Evolutionary conservation across 2,113 vertebrate genomes (phyloP).

Genomic region (Gallinago jamesoni): DNA sequence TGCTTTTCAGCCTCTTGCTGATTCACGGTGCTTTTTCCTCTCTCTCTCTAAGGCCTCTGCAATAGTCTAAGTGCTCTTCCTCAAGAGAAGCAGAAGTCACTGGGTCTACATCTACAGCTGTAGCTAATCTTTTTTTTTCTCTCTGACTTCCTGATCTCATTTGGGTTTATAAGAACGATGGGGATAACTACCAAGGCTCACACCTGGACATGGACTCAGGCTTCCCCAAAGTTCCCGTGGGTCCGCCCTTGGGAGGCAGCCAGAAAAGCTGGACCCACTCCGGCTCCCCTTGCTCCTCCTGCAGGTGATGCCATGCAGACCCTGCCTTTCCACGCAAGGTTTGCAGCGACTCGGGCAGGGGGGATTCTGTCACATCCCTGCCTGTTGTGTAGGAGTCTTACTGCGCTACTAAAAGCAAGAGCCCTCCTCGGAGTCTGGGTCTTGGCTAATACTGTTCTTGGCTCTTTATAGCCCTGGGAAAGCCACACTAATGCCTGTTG

Average conservation of each 20-base stretch:
- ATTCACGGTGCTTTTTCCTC: neutral
- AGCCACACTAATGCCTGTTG: neutral
- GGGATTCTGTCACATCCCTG: neutral
- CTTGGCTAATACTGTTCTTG: neutral
- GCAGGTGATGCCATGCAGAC: neutral
- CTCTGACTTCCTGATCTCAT: neutral
- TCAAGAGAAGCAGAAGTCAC: neutral
- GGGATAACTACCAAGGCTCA: neutral
- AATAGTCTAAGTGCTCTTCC: neutral
- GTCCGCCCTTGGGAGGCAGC: neutral
- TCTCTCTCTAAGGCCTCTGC: neutral
- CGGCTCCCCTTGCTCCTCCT: neutral
- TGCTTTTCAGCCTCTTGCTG: neutral
- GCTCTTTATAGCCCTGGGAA: neutral
- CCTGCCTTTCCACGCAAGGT: neutral
- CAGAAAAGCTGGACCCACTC: neutral
- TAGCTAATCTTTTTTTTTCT: neutral
- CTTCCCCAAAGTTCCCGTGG: accelerated
- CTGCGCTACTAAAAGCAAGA: neutral
- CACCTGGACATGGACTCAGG: neutral
- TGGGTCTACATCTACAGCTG: neutral
- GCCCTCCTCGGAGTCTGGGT: neutral
- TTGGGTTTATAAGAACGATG: neutral
- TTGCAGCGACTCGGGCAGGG: accelerated
- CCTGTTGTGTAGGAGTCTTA: neutral